phyloP scores from a whole-genome alignment of 2,113 vertebrate genomes.

The Paracanthobrama guichenoti region DNA sequence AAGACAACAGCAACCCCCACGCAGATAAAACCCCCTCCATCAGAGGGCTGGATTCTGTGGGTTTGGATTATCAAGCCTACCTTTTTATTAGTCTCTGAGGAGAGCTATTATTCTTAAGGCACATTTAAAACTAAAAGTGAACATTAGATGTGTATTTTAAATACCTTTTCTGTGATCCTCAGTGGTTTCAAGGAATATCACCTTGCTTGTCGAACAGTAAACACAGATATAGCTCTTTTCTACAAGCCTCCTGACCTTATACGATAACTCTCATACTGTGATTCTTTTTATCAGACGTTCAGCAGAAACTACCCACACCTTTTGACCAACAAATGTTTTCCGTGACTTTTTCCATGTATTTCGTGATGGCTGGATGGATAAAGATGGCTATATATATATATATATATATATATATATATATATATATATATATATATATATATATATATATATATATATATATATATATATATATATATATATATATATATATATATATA shows the following conservation, averaged over 20 bases:
- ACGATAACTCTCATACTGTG: slow-evolving; percentile 17
- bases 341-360: no score
- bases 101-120: slow-evolving; percentile 6
- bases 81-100: slow-evolving; percentile 14
- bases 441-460: no score
- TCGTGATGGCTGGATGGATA: neutral
- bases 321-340: neutral
- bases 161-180: neutral
- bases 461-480: no score
- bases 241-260: neutral
- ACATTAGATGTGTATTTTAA: neutral
- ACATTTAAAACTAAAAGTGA: slow-evolving; percentile 2
- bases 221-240: slow-evolving; percentile 4
- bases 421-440: no score
- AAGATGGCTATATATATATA: no score
- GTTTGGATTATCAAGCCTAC: slow-evolving; percentile 10
- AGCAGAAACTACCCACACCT: slow-evolving; percentile 1
- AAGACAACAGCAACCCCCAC: slow-evolving; percentile 39
- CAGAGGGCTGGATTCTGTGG: slow-evolving; percentile 4
- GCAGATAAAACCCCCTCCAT: slow-evolving; percentile 12
- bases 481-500: no score
- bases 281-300: neutral
- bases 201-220: neutral
- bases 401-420: no score
- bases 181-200: neutral